These are phyloP conservation scores for Carettochelys insculpta DNA, from an alignment of 2,113 vertebrate species.

Conservation along the genomic window DNA sequence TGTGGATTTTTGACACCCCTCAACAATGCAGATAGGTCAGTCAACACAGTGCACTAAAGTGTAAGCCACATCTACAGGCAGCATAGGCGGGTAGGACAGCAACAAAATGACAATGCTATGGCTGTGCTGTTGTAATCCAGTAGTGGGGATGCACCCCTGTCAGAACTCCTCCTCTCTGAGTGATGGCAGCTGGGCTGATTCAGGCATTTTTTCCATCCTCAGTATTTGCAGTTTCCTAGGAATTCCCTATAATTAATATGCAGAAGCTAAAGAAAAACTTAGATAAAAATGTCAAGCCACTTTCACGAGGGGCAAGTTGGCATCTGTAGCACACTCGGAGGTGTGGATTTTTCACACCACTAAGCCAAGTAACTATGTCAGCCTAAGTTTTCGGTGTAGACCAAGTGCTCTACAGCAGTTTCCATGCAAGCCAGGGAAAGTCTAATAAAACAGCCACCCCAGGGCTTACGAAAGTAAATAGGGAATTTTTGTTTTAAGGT, in stretches of 20 bases:
- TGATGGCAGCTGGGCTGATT: too few relatives aligned
- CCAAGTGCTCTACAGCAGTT: neutral
- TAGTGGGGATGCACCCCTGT: too few relatives aligned
- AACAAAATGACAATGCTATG: neutral
- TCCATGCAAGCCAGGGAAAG: rapidly evolving
- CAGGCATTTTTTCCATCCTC: too few relatives aligned
- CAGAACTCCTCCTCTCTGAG: too few relatives aligned
- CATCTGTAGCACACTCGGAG: too few relatives aligned
- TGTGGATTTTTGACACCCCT: neutral
- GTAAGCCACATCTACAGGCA: too few relatives aligned
- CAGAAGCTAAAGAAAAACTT: neutral
- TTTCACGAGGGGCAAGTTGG: too few relatives aligned
- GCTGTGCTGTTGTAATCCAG: neutral
- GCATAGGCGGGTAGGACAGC: neutral
- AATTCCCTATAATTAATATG: neutral
- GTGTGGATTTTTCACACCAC: neutral
- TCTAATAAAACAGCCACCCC: neutral
- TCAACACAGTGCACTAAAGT: rapidly evolving
- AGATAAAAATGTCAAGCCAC: too few relatives aligned
- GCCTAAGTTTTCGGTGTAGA: neutral
- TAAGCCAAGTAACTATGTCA: neutral
- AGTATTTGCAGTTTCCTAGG: neutral
- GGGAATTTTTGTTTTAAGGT: neutral
- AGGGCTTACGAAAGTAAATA: neutral
- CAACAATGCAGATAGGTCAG: neutral